Percentiles rank a stretch among this genome's conserved stretches.
Evolutionary conservation across 2,113 vertebrate genomes (phyloP).

Genomic region (Gymnarchus niloticus): DNA sequence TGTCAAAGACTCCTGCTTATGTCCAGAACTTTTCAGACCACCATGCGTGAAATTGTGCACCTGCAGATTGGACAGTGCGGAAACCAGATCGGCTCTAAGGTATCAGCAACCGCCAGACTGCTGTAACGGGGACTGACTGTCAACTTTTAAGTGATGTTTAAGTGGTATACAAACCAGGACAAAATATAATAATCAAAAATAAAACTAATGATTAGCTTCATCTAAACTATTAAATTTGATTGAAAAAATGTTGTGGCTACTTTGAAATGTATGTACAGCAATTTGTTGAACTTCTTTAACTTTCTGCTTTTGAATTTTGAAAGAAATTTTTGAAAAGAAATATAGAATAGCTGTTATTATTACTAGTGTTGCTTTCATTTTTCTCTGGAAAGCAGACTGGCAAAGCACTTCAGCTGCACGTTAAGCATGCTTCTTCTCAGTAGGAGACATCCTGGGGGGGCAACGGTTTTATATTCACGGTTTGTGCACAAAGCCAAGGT

Average conservation of each 20-base stretch:
- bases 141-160: not conserved
- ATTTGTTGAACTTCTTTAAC: not conserved
- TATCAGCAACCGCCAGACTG: constrained; percentile 44
- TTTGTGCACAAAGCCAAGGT: not conserved
- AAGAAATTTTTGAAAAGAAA: not conserved
- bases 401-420: not conserved
- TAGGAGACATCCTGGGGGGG: not conserved
- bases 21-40: constrained; percentile 38
- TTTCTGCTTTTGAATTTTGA: not conserved
- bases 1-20: constrained; percentile 39
- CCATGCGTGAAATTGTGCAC: constrained; percentile 95
- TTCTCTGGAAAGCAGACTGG: not conserved
- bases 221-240: not conserved
- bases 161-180: not conserved
- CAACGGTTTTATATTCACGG: not conserved
- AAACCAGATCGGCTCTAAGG: constrained; percentile 96
- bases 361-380: not conserved
- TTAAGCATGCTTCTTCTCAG: not conserved
- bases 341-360: not conserved
- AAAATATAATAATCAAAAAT: not conserved
- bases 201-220: not conserved
- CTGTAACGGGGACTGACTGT: not conserved
- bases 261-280: not conserved
- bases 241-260: not conserved
- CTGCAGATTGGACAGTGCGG: constrained; percentile 97